Conservation (phyloP, 2,113 vertebrate species). For the Oreochromis spilurus region DNA sequence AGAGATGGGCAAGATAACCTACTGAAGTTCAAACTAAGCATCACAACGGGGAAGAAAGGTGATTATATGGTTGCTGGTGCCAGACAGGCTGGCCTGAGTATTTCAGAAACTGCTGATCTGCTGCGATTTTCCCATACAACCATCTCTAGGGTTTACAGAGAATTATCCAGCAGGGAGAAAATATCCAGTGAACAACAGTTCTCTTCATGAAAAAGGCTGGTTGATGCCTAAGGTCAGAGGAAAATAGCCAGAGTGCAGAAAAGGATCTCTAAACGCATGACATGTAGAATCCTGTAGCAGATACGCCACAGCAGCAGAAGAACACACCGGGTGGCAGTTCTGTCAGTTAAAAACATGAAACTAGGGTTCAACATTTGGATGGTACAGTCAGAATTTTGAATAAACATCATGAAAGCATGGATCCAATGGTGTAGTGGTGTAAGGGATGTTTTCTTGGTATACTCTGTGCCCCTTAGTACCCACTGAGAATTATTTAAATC, state of each 20-base stretch:
- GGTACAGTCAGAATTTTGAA: not conserved
- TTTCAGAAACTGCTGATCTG: not conserved
- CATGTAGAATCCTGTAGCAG: not conserved
- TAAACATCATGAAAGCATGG: not conserved
- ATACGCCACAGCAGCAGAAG: not conserved
- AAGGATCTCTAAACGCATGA: not conserved
- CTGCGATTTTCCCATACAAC: not conserved
- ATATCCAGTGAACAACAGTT: not conserved
- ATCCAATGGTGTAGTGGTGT: not conserved
- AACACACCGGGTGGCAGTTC: not conserved
- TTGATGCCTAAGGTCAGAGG: not conserved
- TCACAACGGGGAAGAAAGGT: not conserved
- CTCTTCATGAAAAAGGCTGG: not conserved
- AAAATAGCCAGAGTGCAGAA: not conserved
- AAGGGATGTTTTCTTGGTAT: not conserved
- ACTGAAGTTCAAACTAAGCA: not conserved
- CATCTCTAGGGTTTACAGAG: not conserved
- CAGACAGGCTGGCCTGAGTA: not conserved
- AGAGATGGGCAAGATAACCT: not conserved
- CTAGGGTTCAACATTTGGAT: not conserved
- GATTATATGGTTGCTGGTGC: not conserved
- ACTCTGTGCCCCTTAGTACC: not conserved
- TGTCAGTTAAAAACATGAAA: not conserved
- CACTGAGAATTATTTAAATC: not conserved
- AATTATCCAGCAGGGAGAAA: not conserved